phyloP scores from a whole-genome alignment of 2,113 vertebrate species.

The Proteles cristata region DNA sequence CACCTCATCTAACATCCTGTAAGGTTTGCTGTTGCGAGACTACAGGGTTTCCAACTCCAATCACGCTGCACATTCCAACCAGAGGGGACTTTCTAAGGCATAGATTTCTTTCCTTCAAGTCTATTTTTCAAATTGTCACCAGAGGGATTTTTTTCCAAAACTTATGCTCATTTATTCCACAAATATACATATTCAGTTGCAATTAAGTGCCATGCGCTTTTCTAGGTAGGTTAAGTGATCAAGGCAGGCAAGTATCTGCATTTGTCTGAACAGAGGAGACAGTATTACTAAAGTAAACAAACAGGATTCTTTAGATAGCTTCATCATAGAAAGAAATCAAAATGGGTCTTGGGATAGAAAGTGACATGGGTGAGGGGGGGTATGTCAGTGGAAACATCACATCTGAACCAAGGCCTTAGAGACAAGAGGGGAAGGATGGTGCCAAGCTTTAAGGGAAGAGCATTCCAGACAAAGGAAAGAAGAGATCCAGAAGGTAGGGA shows the following conservation, averaged over 20 bases:
- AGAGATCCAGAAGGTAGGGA: neutral
- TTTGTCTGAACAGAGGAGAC: neutral
- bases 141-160: slow-evolving; percentile 50
- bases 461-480: slow-evolving; percentile 1
- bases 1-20: neutral
- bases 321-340: neutral
- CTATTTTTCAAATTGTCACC: slow-evolving; percentile 40
- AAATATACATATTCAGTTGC: neutral
- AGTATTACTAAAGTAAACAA: neutral
- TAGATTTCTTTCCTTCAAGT: slow-evolving; percentile 21
- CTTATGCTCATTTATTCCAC: neutral
- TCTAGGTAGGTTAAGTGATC: neutral
- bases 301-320: neutral
- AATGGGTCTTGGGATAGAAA: neutral
- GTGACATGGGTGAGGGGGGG: neutral
- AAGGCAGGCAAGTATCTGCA: neutral
- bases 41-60: neutral
- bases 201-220: slow-evolving; percentile 11
- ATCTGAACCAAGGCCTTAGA: neutral
- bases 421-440: neutral
- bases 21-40: neutral
- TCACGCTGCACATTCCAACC: neutral
- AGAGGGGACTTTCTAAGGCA: slow-evolving; percentile 38
- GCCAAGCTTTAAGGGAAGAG: neutral
- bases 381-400: neutral